A percentile compares a stretch with the other conserved stretches of the same genome.
Conservation (phyloP, 2,797 vertebrate species). For the Uromys caudimaculatus region DNA sequence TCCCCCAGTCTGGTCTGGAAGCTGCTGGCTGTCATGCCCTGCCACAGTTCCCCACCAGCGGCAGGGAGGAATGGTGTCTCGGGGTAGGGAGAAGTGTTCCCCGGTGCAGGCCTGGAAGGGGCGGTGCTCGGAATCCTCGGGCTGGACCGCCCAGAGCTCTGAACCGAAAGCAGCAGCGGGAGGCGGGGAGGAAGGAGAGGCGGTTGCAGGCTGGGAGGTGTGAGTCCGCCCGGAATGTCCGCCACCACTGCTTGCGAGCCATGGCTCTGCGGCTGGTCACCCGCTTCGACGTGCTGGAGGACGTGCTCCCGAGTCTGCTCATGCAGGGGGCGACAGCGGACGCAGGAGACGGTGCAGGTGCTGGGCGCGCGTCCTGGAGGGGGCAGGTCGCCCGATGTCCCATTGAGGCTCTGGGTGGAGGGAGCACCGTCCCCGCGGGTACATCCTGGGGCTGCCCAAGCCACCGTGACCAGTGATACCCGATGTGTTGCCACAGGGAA, state of each 20-base stretch:
- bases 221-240: constrained; percentile 56
- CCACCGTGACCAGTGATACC: background rate
- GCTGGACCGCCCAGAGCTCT: background rate
- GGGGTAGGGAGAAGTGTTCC: background rate
- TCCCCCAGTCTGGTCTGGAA: background rate
- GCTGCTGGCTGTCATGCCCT: background rate
- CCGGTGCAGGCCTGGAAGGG: background rate
- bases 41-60: background rate
- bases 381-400: fast-evolving
- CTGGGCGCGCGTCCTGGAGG: background rate
- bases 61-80: background rate
- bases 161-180: constrained; percentile 72
- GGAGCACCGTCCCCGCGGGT: background rate
- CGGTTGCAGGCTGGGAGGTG: background rate
- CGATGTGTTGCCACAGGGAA: no score
- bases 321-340: background rate
- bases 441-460: background rate
- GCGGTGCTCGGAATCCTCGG: background rate
- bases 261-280: constrained; percentile 83
- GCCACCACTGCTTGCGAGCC: background rate
- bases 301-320: constrained; percentile 84
- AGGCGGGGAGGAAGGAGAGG: constrained; percentile 25
- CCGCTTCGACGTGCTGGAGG: constrained; percentile 81
- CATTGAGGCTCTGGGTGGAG: background rate
- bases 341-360: constrained; percentile 69